phyloP scores from a whole-genome alignment of 2,888 invertebrate species.

The Pseudococcus viburni region DNA sequence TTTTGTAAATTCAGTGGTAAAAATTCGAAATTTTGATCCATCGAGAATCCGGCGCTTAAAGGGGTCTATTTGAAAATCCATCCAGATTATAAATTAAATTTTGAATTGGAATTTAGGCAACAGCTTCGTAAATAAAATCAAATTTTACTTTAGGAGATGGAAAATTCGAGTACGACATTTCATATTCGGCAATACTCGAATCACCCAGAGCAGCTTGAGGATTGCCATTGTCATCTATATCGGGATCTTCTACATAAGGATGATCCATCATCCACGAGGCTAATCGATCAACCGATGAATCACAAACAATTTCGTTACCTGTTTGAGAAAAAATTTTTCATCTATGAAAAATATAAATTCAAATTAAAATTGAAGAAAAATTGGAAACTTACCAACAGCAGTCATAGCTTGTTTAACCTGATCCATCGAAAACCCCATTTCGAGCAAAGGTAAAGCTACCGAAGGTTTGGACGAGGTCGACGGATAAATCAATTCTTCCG shows the following conservation, averaged over 20 bases:
- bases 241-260: slow-evolving; percentile 71
- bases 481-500: slow-evolving; percentile 36
- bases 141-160: neutral
- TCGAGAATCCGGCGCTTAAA: neutral
- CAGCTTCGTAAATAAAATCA: neutral
- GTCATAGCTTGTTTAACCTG: slow-evolving; percentile 76
- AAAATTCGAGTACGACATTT: slow-evolving; percentile 18
- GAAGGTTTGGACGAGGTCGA: slow-evolving; percentile 68
- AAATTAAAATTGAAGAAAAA: neutral
- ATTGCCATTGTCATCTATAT: slow-evolving; percentile 60
- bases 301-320: slow-evolving; percentile 69
- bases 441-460: slow-evolving; percentile 75
- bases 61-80: neutral
- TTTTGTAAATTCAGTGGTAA: slow-evolving; percentile 31
- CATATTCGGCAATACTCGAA: neutral
- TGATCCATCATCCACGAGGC: slow-evolving; percentile 80
- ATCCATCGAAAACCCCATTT: slow-evolving; percentile 77
- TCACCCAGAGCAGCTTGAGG: neutral
- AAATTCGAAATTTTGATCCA: slow-evolving; percentile 36
- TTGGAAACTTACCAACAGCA: slow-evolving; percentile 72
- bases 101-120: neutral
- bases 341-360: too few relatives aligned
- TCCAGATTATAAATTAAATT: neutral
- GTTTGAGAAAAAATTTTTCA: neutral
- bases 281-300: slow-evolving; percentile 73